Evolutionary conservation across 2,797 vertebrate species (phyloP), one percentile per base, ranked within the genome.

Genomic region (Pangasius djambal): DNA sequence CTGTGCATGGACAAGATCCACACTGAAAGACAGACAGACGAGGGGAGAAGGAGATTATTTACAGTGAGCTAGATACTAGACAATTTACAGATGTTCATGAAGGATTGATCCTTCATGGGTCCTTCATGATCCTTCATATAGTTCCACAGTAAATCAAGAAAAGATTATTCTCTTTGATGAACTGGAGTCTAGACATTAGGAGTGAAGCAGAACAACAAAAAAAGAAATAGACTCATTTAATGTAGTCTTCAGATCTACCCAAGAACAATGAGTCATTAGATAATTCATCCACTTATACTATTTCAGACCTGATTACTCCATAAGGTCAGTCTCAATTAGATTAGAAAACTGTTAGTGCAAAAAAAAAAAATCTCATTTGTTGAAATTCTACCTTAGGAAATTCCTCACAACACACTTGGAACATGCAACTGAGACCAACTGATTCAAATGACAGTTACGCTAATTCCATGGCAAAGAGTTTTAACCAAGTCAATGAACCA

Each of bases 1-100:
- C 96, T 99, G 98, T 10, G 98, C 98, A 0, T 98, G 98, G 34
- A 99, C 98, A 92, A 99, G 95, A 95, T 99, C 98, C 93, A 99
- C 98, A n/a, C 98, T 99, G 94, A 83, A 9, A 75, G 37, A 86
- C 34, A 57, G 7, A 83, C 37, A 89, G 37, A 48, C 3, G 48
- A 72, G 83, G 72, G 34, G 50, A 31, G 16, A 59, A 1, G 20
- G 22, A 34, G 18, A 37, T 81, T 81, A 81, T 50, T 65, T n/a
- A 67, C 5, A 37, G 10, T 13, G 18, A 37, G 37, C 44, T 78
- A 87, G 20, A 74, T 57, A 74, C n/a, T 72, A 44, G 34, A 61
- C 25, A 74, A 15, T n/a, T 75, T 44, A 16, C n/a, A 25, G 16
- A 50, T 67, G 8, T 67, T 67, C 3, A 50, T 50, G 16, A 31